Evolutionary conservation across 2,888 invertebrate species (phyloP).

Genomic region (Sinhomidia bicolor): DNA sequence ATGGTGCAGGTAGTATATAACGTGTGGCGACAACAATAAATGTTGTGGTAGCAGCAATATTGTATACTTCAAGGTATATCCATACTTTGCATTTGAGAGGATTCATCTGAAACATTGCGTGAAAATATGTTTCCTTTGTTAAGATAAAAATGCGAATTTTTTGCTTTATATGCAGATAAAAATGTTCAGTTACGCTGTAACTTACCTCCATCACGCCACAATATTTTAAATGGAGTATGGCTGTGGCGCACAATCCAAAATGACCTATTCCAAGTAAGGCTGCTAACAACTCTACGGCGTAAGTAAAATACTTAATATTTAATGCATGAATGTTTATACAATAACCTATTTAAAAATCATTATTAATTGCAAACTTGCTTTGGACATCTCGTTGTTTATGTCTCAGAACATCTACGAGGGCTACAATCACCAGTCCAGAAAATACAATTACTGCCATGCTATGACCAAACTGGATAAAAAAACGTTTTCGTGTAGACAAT

Average conservation of each 20-base stretch:
- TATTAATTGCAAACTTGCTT: constrained; percentile 42
- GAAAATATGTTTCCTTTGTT: background rate
- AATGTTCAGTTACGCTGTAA: background rate
- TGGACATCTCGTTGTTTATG: constrained; percentile 23
- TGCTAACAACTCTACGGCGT: constrained; percentile 52
- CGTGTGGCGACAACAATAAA: constrained; percentile 66
- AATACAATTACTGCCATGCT: constrained; percentile 61
- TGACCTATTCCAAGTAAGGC: constrained; percentile 58
- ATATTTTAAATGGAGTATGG: constrained; percentile 62
- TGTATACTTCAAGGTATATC: constrained; percentile 66
- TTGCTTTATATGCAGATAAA: background rate
- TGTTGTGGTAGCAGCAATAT: constrained; percentile 61
- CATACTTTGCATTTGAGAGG: constrained; percentile 62
- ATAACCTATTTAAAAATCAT: too few relatives aligned
- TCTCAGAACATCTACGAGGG: constrained; percentile 50
- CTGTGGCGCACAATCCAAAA: constrained; percentile 64
- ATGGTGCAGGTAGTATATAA: constrained; percentile 63
- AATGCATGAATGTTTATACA: background rate
- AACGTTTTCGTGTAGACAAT: too few relatives aligned
- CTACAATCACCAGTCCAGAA: constrained; percentile 55
- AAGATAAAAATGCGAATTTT: background rate
- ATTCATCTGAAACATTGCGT: constrained; percentile 52
- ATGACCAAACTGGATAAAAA: constrained; percentile 33
- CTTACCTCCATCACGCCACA: constrained; percentile 62
- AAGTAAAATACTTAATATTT: too few relatives aligned